Base-by-base conservation (phyloP, 2,797 vertebrate species). In the Adelosebastes latens region DNA sequence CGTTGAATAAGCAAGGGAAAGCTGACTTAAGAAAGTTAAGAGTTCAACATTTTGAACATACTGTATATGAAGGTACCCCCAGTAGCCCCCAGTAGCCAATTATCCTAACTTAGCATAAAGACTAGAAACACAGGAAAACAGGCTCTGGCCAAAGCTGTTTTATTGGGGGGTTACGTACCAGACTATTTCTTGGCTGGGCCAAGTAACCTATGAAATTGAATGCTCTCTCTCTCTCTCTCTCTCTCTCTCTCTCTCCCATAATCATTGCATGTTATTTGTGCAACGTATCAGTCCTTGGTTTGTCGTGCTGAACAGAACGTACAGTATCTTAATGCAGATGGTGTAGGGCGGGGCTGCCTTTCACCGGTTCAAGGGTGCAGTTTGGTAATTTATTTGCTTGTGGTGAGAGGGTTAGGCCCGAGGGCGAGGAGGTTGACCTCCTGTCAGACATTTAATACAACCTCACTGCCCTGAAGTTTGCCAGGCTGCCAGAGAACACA, bases 371-470 rank as follows among this genome's bases (percentile, higher is more conserved):
- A 58, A 32, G 20, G 49, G 20, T 52, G 62, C 49, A 61, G 42
- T 32, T 65, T 8, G 25, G 55, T 58, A 42, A 73, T 83, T 20
- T 78, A 79, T 80, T 61, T 32, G 0, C 52, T 62, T 3, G 2
- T 9, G 53, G n/a, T 5, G 65, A 70, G 63, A 55, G 56, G 78
- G 72, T 87, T 74, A 63, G 39, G 46, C 32, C 39, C 24, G 77
- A 61, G 76, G 79, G 61, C 31, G 34, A 56, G 49, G 70, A 62
- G 20, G 39, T 49, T 3, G 72, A 66, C 78, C 68, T 79, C 56
- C 63, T 79, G 79, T 88, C 75, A 82, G 69, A 76, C 22, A 39
- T 75, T 75, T 70, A 67, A 77, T 72, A n/a, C 39, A 8, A 24
- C 60, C 73, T 62, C 31, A 2, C 2, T 2, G 9, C 10, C 53